These are phyloP conservation scores for Saccostrea glomerata DNA, from an alignment of 1,140 invertebrate genomes.

Conservation along the genomic window DNA sequence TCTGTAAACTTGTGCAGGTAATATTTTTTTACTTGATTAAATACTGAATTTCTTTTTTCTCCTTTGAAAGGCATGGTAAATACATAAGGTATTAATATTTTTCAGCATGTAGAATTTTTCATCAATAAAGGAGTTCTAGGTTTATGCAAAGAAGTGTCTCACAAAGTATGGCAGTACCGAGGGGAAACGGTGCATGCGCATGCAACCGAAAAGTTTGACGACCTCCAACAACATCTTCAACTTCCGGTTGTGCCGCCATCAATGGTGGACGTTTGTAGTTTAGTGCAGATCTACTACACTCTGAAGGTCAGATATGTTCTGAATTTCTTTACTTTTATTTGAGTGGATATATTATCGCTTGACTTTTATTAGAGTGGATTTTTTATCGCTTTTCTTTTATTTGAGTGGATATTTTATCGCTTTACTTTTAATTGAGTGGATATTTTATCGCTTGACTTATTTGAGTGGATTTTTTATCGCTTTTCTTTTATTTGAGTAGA, in stretches of 20 bases:
- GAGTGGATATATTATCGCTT: too few species aligned
- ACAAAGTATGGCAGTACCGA: slow-evolving; percentile 87
- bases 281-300: slow-evolving; percentile 90
- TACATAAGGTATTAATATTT: slow-evolving; percentile 11
- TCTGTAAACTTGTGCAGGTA: slow-evolving; percentile 86
- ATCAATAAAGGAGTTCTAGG: slow-evolving; percentile 90
- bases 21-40: neutral
- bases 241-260: slow-evolving; percentile 91
- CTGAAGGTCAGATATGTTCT: slow-evolving; percentile 82
- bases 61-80: neutral
- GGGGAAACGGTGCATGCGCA: slow-evolving; percentile 84
- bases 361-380: too few species aligned
- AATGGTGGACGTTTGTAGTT: slow-evolving; percentile 85
- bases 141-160: slow-evolving; percentile 86
- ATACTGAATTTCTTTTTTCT: neutral
- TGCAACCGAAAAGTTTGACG: slow-evolving; percentile 79
- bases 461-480: too few species aligned
- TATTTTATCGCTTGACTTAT: too few species aligned
- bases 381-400: too few species aligned
- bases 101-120: slow-evolving; percentile 88
- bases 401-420: too few species aligned
- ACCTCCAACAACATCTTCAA: slow-evolving; percentile 80
- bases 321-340: neutral
- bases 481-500: too few species aligned
- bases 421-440: too few species aligned